Conservation (phyloP, 2,888 invertebrate species). For the Cryptus armator region DNA sequence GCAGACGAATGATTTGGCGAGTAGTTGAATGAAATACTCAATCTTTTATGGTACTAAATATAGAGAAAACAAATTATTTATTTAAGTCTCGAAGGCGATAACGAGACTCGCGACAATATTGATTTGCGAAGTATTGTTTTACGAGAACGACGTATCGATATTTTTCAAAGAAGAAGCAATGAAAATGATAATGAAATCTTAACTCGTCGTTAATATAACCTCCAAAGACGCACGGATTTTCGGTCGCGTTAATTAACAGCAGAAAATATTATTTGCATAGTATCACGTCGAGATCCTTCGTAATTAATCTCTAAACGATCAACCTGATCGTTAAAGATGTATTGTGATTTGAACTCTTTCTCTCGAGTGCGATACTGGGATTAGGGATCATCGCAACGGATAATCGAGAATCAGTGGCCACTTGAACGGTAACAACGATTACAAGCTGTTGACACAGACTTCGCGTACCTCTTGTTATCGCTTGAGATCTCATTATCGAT, state of each 20-base stretch:
- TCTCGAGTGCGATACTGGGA: constrained; percentile 34
- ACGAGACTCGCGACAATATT: constrained; percentile 29
- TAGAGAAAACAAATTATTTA: background rate
- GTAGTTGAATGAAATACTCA: background rate
- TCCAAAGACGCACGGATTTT: background rate
- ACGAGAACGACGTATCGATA: constrained; percentile 14
- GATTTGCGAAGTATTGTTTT: constrained; percentile 19
- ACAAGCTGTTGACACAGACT: constrained; percentile 57
- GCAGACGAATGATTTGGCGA: background rate
- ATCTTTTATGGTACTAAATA: background rate
- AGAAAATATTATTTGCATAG: constrained; percentile 47
- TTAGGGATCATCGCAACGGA: constrained; percentile 30
- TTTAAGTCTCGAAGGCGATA: constrained; percentile 36
- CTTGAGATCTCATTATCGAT: constrained; percentile 27
- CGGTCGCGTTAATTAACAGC: background rate
- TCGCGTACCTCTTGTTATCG: constrained; percentile 23
- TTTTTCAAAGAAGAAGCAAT: background rate
- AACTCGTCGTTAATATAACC: background rate
- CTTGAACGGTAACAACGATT: constrained; percentile 53
- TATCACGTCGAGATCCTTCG: background rate
- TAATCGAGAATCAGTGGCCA: constrained; percentile 56
- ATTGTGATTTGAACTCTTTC: background rate
- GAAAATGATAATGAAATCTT: constrained; percentile 30
- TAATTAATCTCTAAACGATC: constrained; percentile 44
- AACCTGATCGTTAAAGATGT: constrained; percentile 32